These are phyloP conservation scores for Diachasmimorpha longicaudata DNA, from an alignment of 1,140 invertebrate species.

Conservation along the genomic window DNA sequence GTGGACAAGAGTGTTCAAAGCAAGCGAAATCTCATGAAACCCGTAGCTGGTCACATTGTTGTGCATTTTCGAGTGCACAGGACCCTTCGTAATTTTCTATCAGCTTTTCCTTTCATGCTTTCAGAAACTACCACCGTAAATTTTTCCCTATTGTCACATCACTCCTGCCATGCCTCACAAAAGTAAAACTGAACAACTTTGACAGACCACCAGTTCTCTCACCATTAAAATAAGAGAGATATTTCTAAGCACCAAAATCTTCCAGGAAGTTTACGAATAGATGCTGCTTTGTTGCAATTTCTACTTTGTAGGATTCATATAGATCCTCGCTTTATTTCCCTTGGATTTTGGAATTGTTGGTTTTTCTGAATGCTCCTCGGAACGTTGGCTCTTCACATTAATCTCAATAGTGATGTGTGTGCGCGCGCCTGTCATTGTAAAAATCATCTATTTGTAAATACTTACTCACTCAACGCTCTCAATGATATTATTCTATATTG, in stretches of 20 bases:
- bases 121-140: constrained; percentile 2
- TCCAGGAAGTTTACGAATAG: constrained; percentile 20
- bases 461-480: too few species aligned
- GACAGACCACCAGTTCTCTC: not conserved
- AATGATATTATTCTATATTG: too few species aligned
- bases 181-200: not conserved
- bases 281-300: constrained; percentile 32
- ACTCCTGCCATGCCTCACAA: not conserved
- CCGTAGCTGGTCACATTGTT: constrained; percentile 50
- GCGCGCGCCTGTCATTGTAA: not conserved
- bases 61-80: constrained; percentile 31
- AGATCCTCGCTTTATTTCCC: not conserved
- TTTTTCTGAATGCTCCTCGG: not conserved
- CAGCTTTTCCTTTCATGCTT: constrained; percentile 5
- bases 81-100: constrained; percentile 8
- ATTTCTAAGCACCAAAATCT: not conserved
- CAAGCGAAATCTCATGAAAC: constrained; percentile 36
- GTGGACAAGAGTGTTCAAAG: not conserved
- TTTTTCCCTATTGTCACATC: not conserved
- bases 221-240: not conserved
- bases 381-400: not conserved
- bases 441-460: not conserved
- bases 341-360: too few species aligned
- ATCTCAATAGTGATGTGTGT: not conserved
- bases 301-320: not conserved